Conservation (phyloP, 1,140 invertebrate genomes). For the Drosophila rhopaloa region DNA sequence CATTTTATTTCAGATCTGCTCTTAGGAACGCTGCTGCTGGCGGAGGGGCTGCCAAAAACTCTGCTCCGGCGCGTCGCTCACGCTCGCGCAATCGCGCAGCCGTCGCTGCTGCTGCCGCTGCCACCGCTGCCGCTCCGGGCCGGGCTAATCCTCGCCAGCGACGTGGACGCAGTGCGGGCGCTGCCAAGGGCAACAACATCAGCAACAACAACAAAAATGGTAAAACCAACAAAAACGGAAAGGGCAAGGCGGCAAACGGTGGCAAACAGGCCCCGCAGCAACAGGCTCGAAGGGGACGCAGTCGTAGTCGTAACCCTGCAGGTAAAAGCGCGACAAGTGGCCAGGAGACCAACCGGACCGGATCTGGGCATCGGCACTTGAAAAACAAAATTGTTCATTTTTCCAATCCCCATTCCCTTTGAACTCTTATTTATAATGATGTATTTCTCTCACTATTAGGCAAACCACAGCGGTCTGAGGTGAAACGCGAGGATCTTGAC, state of each 20-base stretch:
- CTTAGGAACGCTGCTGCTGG: slow-evolving; percentile 51
- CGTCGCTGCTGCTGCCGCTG: slow-evolving; percentile 38
- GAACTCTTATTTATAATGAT: slow-evolving; percentile 9
- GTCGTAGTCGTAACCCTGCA: slow-evolving; percentile 69
- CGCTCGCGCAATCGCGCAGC: slow-evolving; percentile 62
- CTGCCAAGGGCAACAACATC: slow-evolving; percentile 47
- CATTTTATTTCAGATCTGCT: slow-evolving; percentile 48
- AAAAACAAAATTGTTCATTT: background rate
- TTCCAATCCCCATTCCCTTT: background rate
- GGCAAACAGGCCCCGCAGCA: slow-evolving; percentile 47
- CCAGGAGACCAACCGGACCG: slow-evolving; percentile 28
- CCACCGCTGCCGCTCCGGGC: slow-evolving; percentile 30
- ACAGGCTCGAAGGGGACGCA: slow-evolving; percentile 73
- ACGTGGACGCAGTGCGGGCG: slow-evolving; percentile 63
- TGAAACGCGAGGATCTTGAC: slow-evolving; percentile 81
- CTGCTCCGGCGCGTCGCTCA: slow-evolving; percentile 46
- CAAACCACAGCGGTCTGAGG: slow-evolving; percentile 43
- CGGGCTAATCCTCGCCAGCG: slow-evolving; percentile 48
- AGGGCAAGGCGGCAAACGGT: slow-evolving; percentile 32
- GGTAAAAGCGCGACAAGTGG: slow-evolving; percentile 79
- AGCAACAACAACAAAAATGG: slow-evolving; percentile 53
- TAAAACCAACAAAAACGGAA: slow-evolving; percentile 46
- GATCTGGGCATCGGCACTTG: slow-evolving; percentile 32
- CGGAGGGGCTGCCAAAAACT: slow-evolving; percentile 19
- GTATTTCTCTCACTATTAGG: slow-evolving; percentile 33